Conservation (phyloP, 2,888 invertebrate genomes). For the Gasteruption jaculator region DNA sequence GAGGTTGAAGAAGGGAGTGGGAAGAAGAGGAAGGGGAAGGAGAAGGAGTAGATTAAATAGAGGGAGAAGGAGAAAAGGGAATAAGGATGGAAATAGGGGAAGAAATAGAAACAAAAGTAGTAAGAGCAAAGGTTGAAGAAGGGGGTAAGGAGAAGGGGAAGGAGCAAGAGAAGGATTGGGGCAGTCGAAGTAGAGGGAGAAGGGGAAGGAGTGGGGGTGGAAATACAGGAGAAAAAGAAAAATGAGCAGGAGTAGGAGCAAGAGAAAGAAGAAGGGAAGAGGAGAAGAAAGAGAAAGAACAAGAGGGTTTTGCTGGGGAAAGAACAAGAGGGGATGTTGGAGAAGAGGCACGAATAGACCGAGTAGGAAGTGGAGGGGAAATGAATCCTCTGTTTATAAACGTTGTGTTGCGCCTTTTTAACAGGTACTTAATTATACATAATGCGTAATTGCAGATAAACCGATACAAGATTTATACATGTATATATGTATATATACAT, state of each 20-base stretch:
- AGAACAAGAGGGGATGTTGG: not conserved
- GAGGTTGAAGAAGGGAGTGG: not conserved
- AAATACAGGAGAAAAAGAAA: conserved; percentile 1
- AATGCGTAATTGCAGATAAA: too few species aligned
- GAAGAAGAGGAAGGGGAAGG: conserved; percentile 4
- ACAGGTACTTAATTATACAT: too few species aligned
- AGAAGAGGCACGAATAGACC: not conserved
- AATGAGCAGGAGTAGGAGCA: conserved; percentile 2
- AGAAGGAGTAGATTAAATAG: not conserved
- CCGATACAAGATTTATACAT: too few species aligned
- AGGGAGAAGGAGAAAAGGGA: too few species aligned
- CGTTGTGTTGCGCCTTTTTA: too few species aligned
- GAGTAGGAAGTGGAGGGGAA: too few species aligned
- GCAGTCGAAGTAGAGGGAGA: not conserved
- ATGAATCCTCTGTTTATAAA: too few species aligned
- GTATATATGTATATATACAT: too few species aligned
- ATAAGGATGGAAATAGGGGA: too few species aligned
- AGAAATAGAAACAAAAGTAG: conserved; percentile 1
- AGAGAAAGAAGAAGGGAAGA: conserved; percentile 8
- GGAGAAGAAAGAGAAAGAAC: not conserved
- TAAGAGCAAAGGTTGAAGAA: not conserved
- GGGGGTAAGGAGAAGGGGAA: not conserved
- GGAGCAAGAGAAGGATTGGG: not conserved
- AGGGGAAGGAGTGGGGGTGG: conserved; percentile 7
- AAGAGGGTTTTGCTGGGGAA: conserved; percentile 2